A percentile compares a stretch with the other conserved stretches of the same genome.
Conservation (phyloP, 1,140 invertebrate species). For the Anoplophora glabripennis region DNA sequence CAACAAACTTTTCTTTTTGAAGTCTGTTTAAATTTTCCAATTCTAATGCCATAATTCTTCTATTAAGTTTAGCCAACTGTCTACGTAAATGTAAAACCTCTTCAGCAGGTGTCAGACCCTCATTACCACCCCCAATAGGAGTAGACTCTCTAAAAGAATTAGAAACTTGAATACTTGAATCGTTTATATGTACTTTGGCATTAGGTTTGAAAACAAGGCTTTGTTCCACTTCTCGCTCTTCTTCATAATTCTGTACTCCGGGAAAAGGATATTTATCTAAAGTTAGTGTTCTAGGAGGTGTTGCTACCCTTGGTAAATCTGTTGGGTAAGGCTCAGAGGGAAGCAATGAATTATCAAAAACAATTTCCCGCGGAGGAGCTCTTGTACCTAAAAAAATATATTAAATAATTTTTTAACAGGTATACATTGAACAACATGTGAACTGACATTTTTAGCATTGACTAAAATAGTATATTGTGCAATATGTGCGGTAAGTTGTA, state of each 20-base stretch:
- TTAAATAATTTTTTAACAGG: too few species aligned
- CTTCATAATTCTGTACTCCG: constrained; percentile 62
- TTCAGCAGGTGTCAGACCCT: constrained; percentile 68
- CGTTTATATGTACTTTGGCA: constrained; percentile 20
- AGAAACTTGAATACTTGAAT: constrained; percentile 17
- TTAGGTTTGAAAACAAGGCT: constrained; percentile 36
- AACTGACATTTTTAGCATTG: too few species aligned
- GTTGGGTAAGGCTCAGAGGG: constrained; percentile 59
- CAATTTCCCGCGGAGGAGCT: constrained; percentile 78
- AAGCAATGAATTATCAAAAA: constrained; percentile 76
- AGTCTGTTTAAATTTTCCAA: constrained; percentile 74
- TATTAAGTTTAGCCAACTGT: constrained; percentile 79
- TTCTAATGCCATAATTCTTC: constrained; percentile 81
- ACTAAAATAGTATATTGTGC: too few species aligned
- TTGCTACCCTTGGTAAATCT: constrained; percentile 70
- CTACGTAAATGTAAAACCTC: constrained; percentile 77
- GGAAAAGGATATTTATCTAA: constrained; percentile 79
- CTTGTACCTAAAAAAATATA: constrained; percentile 59
- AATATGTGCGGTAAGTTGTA: too few species aligned
- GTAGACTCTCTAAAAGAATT: constrained; percentile 33
- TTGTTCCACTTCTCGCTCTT: constrained; percentile 27
- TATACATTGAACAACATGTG: too few species aligned
- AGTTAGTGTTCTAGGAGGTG: constrained; percentile 77
- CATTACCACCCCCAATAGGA: constrained; percentile 57
- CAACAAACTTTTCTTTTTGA: constrained; percentile 79